Evolutionary conservation across 1,140 invertebrate species (phyloP), one percentile per base, ranked within the genome.

Genomic region (Polypedilum vanderplanki): DNA sequence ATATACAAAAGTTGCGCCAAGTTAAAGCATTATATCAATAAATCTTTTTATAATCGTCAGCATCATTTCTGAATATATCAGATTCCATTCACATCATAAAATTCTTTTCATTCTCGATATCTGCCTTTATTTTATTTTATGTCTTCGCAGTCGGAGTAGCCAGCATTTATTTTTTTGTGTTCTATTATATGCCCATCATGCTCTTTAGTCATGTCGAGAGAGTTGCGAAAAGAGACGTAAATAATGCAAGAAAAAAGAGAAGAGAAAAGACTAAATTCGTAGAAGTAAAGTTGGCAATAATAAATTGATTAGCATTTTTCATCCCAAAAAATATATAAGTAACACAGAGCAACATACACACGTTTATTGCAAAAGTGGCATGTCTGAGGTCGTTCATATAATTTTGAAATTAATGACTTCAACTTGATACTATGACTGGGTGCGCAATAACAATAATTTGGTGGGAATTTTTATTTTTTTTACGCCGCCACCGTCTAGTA

Each of bases 81-180:
- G 46, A 57, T 57, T 57, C 46, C 46, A 15, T 57, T n/a, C 12
- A 57, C 46, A n/a, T 57, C n/a, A 57, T 57, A 57, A 57, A 57
- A 57, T 57, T 57, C 10, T n/a, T 57, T 57, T 57, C n/a, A 12
- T 57, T 12, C 10, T 57, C 46, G 12, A 4, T 57, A n/a, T 46
- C 12, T 57, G 4, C n/a, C 46, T 57, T 33, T 57, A 57, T 15
- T 57, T 15, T 57, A 9, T n/a, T 57, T n/a, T n/a, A n/a, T n/a
- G n/a, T 57, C 12, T 57, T 57, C 46, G 46, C 46, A 57, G n/a
- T 57, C 3, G 12, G 4, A 57, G 46, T 12, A 57, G 46, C 46
- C 46, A 4, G 46, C 46, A 57, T 57, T 4, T 15, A n/a, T 57
- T n/a, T 57, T n/a, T 57, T 57, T 33, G 24, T 33, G 24, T 33